Base-by-base conservation (phyloP, 2,888 invertebrate species). In the Luperina testacea region DNA sequence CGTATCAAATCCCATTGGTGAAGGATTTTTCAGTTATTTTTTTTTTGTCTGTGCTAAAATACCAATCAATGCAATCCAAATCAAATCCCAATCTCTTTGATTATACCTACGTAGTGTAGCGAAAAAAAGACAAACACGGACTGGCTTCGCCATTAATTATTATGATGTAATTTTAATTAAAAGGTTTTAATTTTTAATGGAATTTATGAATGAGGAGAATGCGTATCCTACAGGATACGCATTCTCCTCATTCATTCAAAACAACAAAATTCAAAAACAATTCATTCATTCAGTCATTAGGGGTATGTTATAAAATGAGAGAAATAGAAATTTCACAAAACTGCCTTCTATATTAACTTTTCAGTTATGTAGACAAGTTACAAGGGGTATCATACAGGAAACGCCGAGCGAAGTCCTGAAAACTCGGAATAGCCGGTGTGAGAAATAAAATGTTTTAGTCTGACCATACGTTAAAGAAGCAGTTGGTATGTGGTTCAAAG, bases 401-500 rank as follows among this genome's bases (percentile, higher is more conserved):
- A 53, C 64, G 64, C 42, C 24, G 59, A 51, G 45, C 20, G 13
- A 78, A 77, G 69, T 59, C 71, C 68, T 78, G 75, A 70, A 83
- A 86, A 86, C 71, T 81, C 65, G 74, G 71, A 77, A 82, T 80
- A 86, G 72, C 45, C 45, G 4, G 65, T 45, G 2, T 42, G 80
- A n/a, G 57, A 20, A 89, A 88, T 88, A 88, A 88, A 88, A 89
- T 76, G 45, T 68, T 78, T 87, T 78, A 86, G 83, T 76, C 84
- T 82, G 76, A 72, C 75, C 63, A 59, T 75, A 87, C 84, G 80
- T 86, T 63, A 3, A 38, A 79, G 78, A 85, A 80, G 82, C 78
- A 84, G 78, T 32, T 85, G 74, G 80, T 87, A 88, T 85, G 89
- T 78, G 88, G 88, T 85, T 77, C 67, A 80, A 74, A 80, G 61